Percentiles rank a stretch among this genome's conserved stretches.
These are phyloP conservation scores for Triops cancriformis DNA, from an alignment of 1,140 invertebrate genomes.

Conservation along the genomic window DNA sequence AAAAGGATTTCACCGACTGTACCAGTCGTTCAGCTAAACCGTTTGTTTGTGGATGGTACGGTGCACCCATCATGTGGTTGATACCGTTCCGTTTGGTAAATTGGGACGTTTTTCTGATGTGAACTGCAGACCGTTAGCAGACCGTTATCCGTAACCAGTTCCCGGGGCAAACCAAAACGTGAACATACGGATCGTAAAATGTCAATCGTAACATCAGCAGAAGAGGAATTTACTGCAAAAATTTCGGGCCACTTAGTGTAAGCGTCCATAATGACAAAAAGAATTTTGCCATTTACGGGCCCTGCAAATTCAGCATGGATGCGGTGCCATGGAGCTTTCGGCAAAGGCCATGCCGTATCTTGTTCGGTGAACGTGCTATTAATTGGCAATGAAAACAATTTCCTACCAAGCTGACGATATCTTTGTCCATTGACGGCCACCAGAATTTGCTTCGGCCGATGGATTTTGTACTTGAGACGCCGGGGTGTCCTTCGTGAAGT, in stretches of 20 bases:
- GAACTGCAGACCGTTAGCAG: too few relatives aligned
- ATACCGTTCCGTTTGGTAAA: too few relatives aligned
- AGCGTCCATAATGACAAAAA: constrained; percentile 42
- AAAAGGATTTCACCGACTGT: constrained; percentile 17
- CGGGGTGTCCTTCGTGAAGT: constrained; percentile 44
- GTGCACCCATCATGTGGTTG: too few relatives aligned
- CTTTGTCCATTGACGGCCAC: constrained; percentile 47
- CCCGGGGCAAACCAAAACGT: too few relatives aligned
- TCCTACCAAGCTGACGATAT: constrained; percentile 31
- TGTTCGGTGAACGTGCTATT: constrained; percentile 35
- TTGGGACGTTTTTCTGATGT: too few relatives aligned
- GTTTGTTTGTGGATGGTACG: too few relatives aligned
- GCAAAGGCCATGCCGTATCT: too few relatives aligned
- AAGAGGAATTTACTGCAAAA: constrained; percentile 38
- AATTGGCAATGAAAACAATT: constrained; percentile 29
- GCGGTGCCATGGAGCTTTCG: too few relatives aligned
- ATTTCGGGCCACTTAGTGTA: constrained; percentile 37
- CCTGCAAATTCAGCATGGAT: too few relatives aligned
- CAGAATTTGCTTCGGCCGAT: constrained; percentile 42
- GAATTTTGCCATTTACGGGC: constrained; percentile 36
- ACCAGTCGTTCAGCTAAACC: constrained; percentile 25
- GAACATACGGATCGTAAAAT: too few relatives aligned
- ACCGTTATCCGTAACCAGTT: too few relatives aligned
- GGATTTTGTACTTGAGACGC: constrained; percentile 44
- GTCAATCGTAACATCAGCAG: too few relatives aligned